A percentile compares a stretch with the other conserved stretches of the same genome.
Conservation (phyloP, 2,113 vertebrate species). For the Oplegnathus fasciatus region DNA sequence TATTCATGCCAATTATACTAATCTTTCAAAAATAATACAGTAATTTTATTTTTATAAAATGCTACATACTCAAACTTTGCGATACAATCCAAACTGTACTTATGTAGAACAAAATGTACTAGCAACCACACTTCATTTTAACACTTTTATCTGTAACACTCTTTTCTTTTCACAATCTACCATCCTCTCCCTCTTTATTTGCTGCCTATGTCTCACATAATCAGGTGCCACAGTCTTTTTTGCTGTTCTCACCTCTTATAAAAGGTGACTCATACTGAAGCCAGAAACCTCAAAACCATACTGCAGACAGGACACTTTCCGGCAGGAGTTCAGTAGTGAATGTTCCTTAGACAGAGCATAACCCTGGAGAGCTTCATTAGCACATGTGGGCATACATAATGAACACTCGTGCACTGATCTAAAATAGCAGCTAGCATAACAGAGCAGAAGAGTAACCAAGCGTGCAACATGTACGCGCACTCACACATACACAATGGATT, state of each 20-base stretch:
- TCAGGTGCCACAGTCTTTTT: neutral
- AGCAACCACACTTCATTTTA: neutral
- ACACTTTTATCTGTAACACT: too few species aligned
- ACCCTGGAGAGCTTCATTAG: slow-evolving; percentile 61
- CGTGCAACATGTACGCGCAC: slow-evolving; percentile 35
- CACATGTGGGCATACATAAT: slow-evolving; percentile 61
- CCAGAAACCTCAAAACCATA: neutral
- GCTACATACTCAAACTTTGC: neutral
- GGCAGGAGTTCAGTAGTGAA: slow-evolving; percentile 27
- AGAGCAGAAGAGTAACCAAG: slow-evolving; percentile 52
- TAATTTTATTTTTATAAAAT: neutral
- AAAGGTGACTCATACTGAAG: neutral
- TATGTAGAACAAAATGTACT: neutral
- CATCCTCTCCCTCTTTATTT: neutral
- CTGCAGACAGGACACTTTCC: slow-evolving; percentile 12
- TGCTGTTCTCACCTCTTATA: neutral
- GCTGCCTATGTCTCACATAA: neutral
- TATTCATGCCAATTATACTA: neutral
- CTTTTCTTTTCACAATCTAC: neutral
- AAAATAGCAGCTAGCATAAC: slow-evolving; percentile 64
- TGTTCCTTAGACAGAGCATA: slow-evolving; percentile 51
- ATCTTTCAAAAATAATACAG: neutral
- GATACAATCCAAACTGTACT: neutral
- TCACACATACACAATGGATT: slow-evolving; percentile 59
- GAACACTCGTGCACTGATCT: slow-evolving; percentile 49